Evolutionary conservation across 1,140 invertebrate species (phyloP).

Genomic region (Aphidius ervi): DNA sequence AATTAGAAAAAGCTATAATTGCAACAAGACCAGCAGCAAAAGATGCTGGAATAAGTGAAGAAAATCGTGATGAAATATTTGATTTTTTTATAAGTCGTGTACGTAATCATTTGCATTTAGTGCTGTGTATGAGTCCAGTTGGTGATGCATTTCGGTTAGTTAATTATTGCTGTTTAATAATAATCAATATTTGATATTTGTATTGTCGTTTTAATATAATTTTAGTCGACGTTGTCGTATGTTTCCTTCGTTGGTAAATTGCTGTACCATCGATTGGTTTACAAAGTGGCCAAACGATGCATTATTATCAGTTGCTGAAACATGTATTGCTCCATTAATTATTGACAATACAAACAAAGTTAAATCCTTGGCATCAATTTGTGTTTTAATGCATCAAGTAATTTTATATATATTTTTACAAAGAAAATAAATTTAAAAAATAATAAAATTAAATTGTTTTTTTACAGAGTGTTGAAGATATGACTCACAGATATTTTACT

Average conservation of each 20-base stretch:
- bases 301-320: conserved; percentile 68
- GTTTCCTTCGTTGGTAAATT: conserved; percentile 81
- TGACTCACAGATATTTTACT: conserved; percentile 70
- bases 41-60: too few species aligned
- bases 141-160: conserved; percentile 60
- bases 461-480: conserved; percentile 68
- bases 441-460: conserved; percentile 15
- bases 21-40: too few species aligned
- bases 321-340: too few species aligned
- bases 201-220: too few species aligned
- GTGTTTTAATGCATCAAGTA: neutral
- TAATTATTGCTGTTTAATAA: too few species aligned
- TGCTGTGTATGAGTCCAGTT: conserved; percentile 82
- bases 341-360: too few species aligned
- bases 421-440: neutral
- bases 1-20: conserved; percentile 60
- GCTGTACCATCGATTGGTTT: conserved; percentile 86
- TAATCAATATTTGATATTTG: too few species aligned
- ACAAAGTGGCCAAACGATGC: conserved; percentile 81
- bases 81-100: conserved; percentile 73
- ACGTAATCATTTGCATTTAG: conserved; percentile 72
- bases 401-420: neutral
- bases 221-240: conserved; percentile 72
- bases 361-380: too few species aligned
- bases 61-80: too few species aligned